Base-by-base conservation (phyloP, 1,140 invertebrate species). In the Anthonomus grandis region DNA sequence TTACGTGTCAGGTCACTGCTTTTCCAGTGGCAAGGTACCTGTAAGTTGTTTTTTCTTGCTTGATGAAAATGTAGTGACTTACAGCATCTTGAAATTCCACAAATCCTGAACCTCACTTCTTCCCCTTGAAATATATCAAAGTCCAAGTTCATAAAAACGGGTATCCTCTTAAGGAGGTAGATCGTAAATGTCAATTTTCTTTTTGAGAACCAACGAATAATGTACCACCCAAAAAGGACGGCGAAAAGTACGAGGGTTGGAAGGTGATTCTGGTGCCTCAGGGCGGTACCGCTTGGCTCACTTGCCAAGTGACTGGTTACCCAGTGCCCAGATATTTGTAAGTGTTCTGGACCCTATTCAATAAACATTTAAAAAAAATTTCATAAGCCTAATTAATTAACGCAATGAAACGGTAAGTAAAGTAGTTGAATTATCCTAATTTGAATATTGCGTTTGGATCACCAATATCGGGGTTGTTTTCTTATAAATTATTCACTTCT, bases 281-380 rank as follows among this genome's bases (percentile, higher is more conserved):
- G 71, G 76, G 73, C 37, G 72, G 74, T 55, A 72, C 74, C 56
- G 78, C 80, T 65, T 86, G 84, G 67, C 76, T 86, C 70, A 80
- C 78, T 66, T 86, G 83, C 71, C 82, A 83, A 72, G 80, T 85
- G 48, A 80, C 83, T 63, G 83, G 81, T 64, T 85, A 80, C 73
- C 84, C 84, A 58, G 81, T 81, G 54, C 85, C 86, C 62, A 70
- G 81, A 67, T 86, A 80, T 76, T 83, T 83, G 86, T 87, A 76
- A 71, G 69, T 70, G 15, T 44, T n/a, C 46, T 27, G 3, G 1
- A 31, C 21, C 34, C 34, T 31, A 5, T 27, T 10, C 10, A 48
- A 31, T 27, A 13, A 13, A 8, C 12, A 8, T 31, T 46, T 1
- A 10, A 12, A 45, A 24, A 46, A 25, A 3, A 46, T 41, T 13